These are phyloP conservation scores for Diorhabda sublineata DNA, from an alignment of 1,140 invertebrate species.

Conservation along the genomic window DNA sequence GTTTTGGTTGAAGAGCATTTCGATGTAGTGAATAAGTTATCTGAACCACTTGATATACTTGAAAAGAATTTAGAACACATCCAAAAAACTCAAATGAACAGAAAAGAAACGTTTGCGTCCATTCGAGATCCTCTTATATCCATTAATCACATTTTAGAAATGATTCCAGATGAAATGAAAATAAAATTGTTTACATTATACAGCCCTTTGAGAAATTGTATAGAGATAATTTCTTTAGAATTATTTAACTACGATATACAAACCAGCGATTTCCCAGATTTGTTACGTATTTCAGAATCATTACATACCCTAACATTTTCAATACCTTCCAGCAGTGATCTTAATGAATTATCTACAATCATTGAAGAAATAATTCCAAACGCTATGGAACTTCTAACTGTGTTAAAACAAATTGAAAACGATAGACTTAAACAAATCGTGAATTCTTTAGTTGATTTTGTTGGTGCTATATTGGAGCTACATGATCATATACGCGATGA, in stretches of 20 bases:
- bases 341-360: slow-evolving; percentile 7
- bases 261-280: slow-evolving; percentile 21
- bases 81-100: slow-evolving; percentile 30
- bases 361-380: not conserved
- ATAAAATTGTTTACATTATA: slow-evolving; percentile 26
- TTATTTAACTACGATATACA: slow-evolving; percentile 35
- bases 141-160: slow-evolving; percentile 30
- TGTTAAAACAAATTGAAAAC: slow-evolving; percentile 19
- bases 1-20: slow-evolving; percentile 32
- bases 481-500: not conserved
- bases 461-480: slow-evolving; percentile 17
- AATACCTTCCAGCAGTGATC: slow-evolving; percentile 3
- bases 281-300: slow-evolving; percentile 21
- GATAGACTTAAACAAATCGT: slow-evolving; percentile 23
- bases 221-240: slow-evolving; percentile 42
- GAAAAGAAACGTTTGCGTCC: slow-evolving; percentile 30
- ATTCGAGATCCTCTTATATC: slow-evolving; percentile 29
- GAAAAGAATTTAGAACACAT: slow-evolving; percentile 29
- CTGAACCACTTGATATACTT: slow-evolving; percentile 31
- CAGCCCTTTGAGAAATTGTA: slow-evolving; percentile 34
- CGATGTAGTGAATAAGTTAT: slow-evolving; percentile 31
- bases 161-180: slow-evolving; percentile 27
- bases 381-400: not conserved
- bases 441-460: slow-evolving; percentile 23
- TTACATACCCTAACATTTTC: slow-evolving; percentile 4